Conservation (phyloP, 2,113 vertebrate genomes). For the Struthio camelus region DNA sequence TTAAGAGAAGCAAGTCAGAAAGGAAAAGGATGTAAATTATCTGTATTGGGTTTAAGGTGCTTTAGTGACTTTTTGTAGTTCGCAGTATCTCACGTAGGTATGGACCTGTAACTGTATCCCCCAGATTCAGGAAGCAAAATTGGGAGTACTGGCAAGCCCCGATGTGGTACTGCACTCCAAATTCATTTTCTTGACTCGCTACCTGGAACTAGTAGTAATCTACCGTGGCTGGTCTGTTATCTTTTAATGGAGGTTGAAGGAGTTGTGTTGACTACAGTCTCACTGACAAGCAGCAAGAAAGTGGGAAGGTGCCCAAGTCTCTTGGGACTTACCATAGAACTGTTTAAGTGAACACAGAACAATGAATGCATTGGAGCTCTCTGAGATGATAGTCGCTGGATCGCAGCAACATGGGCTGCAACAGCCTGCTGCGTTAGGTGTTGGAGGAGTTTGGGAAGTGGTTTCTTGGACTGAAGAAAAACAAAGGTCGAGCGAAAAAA, state of each 20-base stretch:
- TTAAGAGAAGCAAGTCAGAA: not conserved
- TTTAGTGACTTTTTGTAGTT: not conserved
- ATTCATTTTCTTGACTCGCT: not conserved
- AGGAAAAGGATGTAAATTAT: not conserved
- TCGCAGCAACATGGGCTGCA: not conserved
- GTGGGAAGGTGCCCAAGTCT: not conserved
- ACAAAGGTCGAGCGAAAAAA: not conserved
- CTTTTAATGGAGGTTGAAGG: not conserved
- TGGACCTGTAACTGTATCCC: not conserved
- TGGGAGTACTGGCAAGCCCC: not conserved
- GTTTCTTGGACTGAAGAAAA: not conserved
- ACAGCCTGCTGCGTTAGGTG: not conserved
- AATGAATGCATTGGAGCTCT: not conserved
- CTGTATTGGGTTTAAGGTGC: not conserved
- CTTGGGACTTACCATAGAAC: not conserved
- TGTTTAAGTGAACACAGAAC: not conserved
- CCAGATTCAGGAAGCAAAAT: not conserved
- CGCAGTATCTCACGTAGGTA: not conserved
- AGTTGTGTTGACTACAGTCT: not conserved
- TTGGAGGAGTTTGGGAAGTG: not conserved
- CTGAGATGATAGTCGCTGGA: not conserved
- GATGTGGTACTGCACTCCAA: not conserved
- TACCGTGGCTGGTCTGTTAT: not conserved
- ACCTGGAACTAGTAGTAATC: not conserved
- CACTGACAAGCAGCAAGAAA: not conserved